phyloP scores from a whole-genome alignment of 2,888 invertebrate species.

The Entomobrya multifasciata region DNA sequence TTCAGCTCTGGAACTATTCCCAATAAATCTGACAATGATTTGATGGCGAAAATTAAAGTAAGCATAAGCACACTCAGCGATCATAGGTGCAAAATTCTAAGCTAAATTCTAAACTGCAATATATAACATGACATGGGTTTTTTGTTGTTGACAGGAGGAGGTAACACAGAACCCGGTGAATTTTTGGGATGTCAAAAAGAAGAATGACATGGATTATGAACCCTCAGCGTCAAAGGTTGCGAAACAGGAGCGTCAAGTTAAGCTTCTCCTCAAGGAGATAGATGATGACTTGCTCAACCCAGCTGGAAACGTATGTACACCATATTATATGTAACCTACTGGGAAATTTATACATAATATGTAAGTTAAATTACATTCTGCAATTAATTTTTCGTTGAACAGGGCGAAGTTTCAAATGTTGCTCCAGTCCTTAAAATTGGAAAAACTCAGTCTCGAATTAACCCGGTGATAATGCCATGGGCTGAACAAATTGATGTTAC shows the following conservation, averaged over 20 bases:
- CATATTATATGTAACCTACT: no score
- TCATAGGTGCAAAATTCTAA: not conserved
- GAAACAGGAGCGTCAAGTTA: constrained; percentile 73
- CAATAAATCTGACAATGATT: constrained; percentile 83
- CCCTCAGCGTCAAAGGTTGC: constrained; percentile 73
- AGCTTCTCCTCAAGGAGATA: constrained; percentile 71
- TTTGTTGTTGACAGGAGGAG: constrained; percentile 31
- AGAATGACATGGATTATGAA: constrained; percentile 78
- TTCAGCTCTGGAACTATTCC: constrained; percentile 77
- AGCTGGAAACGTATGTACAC: not conserved
- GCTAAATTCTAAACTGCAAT: not conserved
- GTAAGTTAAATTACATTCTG: no score
- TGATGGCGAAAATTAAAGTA: constrained; percentile 82
- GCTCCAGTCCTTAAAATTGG: constrained; percentile 88
- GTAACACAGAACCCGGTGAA: constrained; percentile 55
- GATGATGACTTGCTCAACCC: constrained; percentile 66
- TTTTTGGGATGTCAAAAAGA: constrained; percentile 78
- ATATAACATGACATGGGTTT: no score
- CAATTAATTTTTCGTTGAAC: no score
- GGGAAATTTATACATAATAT: no score
- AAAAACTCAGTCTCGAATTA: constrained; percentile 81
- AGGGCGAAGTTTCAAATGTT: constrained; percentile 45
- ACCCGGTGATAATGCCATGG: constrained; percentile 87
- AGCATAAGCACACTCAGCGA: constrained; percentile 10
- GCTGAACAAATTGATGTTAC: constrained; percentile 93